phyloP scores from a whole-genome alignment of 2,888 invertebrate species.

The Drosophila algonquin region DNA sequence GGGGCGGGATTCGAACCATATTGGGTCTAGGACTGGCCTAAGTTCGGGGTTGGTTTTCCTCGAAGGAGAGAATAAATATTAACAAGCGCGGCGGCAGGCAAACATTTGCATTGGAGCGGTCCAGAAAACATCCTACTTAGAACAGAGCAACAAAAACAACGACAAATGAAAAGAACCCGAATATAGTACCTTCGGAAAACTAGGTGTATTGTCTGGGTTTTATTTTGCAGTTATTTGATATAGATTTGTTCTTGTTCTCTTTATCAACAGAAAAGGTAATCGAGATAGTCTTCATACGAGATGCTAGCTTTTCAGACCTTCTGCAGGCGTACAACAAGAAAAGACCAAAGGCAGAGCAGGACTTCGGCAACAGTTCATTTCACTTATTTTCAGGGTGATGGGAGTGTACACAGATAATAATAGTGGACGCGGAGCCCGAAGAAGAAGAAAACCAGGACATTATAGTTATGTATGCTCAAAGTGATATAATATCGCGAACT shows the following conservation, averaged over 20 bases:
- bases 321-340: constrained; percentile 16
- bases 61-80: constrained; percentile 41
- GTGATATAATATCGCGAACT: not conserved
- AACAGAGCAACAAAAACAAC: not conserved
- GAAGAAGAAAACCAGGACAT: not conserved
- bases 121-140: constrained; percentile 17
- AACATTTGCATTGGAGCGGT: constrained; percentile 48
- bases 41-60: constrained; percentile 1
- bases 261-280: too few relatives aligned
- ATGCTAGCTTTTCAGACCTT: not conserved
- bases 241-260: too few relatives aligned
- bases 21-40: not conserved
- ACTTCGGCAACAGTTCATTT: constrained; percentile 4
- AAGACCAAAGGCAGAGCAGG: not conserved
- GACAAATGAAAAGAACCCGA: not conserved
- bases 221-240: too few relatives aligned
- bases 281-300: too few relatives aligned
- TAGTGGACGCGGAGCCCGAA: constrained; percentile 12
- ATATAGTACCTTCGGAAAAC: not conserved
- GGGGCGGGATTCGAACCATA: not conserved
- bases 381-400: constrained; percentile 26
- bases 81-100: constrained; percentile 48
- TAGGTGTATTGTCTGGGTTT: too few relatives aligned
- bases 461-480: not conserved
- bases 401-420: constrained; percentile 4